Percentiles rank a stretch among this genome's conserved stretches.
These are phyloP conservation scores for Tachysurus fulvidraco DNA, from an alignment of 2,113 vertebrate species.

Conservation along the genomic window DNA sequence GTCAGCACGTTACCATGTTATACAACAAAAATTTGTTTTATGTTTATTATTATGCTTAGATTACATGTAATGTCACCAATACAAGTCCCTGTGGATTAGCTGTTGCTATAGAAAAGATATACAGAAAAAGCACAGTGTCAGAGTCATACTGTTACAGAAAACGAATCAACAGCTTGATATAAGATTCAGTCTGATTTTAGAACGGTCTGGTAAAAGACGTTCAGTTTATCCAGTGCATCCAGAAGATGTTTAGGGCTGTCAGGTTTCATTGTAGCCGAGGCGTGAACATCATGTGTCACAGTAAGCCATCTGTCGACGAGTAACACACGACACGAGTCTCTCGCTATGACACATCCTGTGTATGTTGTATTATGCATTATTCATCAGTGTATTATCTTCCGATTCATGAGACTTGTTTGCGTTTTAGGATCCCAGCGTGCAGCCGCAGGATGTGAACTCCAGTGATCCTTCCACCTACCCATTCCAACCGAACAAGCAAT, in stretches of 20 bases:
- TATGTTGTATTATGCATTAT: neutral
- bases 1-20: too few relatives aligned
- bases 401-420: constrained; percentile 40
- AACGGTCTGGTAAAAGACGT: neutral
- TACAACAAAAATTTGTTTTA: too few relatives aligned
- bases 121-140: neutral
- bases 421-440: constrained; percentile 87
- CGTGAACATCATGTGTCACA: neutral
- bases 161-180: too few relatives aligned
- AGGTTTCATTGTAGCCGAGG: neutral
- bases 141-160: neutral
- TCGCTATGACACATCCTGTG: neutral
- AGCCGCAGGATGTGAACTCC: constrained; percentile 92
- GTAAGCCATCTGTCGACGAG: neutral
- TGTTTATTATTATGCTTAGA: too few relatives aligned
- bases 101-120: neutral
- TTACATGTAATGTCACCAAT: neutral
- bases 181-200: neutral
- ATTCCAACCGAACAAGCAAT: constrained; percentile 96
- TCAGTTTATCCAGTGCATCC: neutral
- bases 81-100: neutral
- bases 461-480: constrained; percentile 95
- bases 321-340: neutral
- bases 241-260: neutral
- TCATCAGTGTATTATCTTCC: constrained; percentile 43